Evolutionary conservation across 2,797 vertebrate species (phyloP).

Genomic region (Emys orbicularis): DNA sequence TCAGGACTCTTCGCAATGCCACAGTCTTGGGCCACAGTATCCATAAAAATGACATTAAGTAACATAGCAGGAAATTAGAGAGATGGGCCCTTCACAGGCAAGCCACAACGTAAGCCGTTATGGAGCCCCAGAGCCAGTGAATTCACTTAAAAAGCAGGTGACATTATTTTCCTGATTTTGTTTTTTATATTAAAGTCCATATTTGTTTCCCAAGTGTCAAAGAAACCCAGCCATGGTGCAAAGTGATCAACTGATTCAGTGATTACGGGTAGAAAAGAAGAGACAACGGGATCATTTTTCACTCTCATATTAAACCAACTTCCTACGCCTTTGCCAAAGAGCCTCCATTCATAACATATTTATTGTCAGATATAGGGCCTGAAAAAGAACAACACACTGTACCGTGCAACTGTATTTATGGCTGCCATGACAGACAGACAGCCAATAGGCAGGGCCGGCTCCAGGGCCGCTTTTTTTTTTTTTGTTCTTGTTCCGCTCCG

Average conservation of each 20-base stretch:
- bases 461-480: too few species aligned
- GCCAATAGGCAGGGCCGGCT: too few species aligned
- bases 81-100: too few species aligned
- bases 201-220: slow-evolving; percentile 58
- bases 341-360: background rate
- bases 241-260: background rate
- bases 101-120: background rate
- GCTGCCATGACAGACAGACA: background rate
- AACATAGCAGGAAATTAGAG: background rate
- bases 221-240: slow-evolving; percentile 69
- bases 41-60: slow-evolving; percentile 63
- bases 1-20: slow-evolving; percentile 18
- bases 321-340: background rate
- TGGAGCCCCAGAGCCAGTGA: slow-evolving; percentile 17
- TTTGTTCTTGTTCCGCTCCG: too few species aligned
- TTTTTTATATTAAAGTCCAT: slow-evolving; percentile 54
- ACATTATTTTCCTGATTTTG: slow-evolving; percentile 61
- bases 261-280: too few species aligned
- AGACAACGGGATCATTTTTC: too few species aligned
- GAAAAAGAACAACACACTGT: background rate
- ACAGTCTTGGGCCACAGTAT: background rate
- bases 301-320: background rate
- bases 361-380: too few species aligned
- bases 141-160: slow-evolving; percentile 64
- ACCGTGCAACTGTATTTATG: background rate